Evolutionary conservation across 2,113 vertebrate species (phyloP).

Genomic region (Embiotoca jacksoni): DNA sequence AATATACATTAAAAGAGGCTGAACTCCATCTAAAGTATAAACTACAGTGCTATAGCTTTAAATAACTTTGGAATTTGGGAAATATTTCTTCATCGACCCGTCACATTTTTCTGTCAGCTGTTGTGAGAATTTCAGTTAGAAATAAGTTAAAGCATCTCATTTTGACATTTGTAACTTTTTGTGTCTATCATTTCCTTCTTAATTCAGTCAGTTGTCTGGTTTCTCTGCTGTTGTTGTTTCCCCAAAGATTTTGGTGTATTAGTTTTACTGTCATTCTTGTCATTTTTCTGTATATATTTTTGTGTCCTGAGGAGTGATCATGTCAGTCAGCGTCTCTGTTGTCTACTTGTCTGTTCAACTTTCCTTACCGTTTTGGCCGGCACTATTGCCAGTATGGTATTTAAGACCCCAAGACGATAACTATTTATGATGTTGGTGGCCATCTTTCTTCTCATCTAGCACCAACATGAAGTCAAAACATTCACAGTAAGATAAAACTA

Average conservation of each 20-base stretch:
- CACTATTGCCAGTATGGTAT: neutral
- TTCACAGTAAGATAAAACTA: neutral
- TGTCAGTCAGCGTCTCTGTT: neutral
- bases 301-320: neutral
- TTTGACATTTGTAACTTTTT: conserved; percentile 10
- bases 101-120: conserved; percentile 24
- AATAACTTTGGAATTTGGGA: neutral
- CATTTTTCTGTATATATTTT: neutral
- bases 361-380: neutral
- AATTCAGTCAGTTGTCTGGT: neutral
- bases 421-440: too few species aligned
- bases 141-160: neutral
- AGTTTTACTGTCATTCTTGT: neutral
- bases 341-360: too few species aligned
- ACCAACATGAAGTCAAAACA: too few species aligned
- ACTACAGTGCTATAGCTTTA: neutral
- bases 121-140: conserved; percentile 8
- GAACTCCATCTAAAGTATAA: neutral
- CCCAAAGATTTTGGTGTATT: neutral
- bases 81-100: neutral
- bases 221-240: neutral
- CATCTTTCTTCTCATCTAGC: too few species aligned
- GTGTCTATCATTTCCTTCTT: conserved; percentile 1
- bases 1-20: neutral
- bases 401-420: neutral